phyloP scores from a whole-genome alignment of 2,888 invertebrate genomes.

The Drosophila ezoana region DNA sequence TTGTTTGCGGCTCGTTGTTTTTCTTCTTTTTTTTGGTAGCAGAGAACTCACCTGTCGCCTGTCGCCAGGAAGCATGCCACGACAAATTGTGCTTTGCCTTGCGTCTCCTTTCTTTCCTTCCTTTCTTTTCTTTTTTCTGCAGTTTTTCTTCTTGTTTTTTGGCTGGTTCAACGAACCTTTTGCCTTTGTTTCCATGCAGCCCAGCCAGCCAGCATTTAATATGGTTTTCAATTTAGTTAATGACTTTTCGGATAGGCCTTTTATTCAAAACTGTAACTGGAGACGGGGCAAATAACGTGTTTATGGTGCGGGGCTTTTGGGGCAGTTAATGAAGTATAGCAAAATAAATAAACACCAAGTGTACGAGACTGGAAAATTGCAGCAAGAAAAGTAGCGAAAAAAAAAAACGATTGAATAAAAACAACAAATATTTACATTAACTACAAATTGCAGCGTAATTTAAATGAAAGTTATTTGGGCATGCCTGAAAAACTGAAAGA shows the following conservation, averaged over 20 bases:
- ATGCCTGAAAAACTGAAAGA: not conserved
- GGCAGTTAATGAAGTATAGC: conserved; percentile 12
- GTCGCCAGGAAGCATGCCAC: conserved; percentile 44
- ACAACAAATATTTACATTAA: conserved; percentile 50
- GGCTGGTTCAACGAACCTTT: conserved; percentile 69
- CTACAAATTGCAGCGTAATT: conserved; percentile 22
- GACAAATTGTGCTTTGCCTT: conserved; percentile 40
- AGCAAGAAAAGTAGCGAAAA: conserved; percentile 5
- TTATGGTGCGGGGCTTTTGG: not conserved
- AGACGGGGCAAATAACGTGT: conserved; percentile 6
- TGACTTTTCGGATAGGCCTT: conserved; percentile 55
- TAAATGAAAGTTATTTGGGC: conserved; percentile 25
- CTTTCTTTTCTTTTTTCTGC: conserved; percentile 6
- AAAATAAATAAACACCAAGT: conserved; percentile 31
- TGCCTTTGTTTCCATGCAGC: conserved; percentile 32
- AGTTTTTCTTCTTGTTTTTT: conserved; percentile 24
- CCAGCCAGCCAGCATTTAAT: conserved; percentile 51
- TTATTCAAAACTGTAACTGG: conserved; percentile 26
- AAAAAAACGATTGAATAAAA: conserved; percentile 23
- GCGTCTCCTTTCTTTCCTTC: conserved; percentile 7
- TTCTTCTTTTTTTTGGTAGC: conserved; percentile 2
- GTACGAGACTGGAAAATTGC: conserved; percentile 61
- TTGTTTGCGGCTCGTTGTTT: conserved; percentile 34
- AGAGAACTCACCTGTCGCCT: conserved; percentile 1
- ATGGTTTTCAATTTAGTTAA: conserved; percentile 75